Percentiles rank a stretch among this genome's conserved stretches.
Evolutionary conservation across 2,113 vertebrate species (phyloP).

Genomic region (Bucco capensis): DNA sequence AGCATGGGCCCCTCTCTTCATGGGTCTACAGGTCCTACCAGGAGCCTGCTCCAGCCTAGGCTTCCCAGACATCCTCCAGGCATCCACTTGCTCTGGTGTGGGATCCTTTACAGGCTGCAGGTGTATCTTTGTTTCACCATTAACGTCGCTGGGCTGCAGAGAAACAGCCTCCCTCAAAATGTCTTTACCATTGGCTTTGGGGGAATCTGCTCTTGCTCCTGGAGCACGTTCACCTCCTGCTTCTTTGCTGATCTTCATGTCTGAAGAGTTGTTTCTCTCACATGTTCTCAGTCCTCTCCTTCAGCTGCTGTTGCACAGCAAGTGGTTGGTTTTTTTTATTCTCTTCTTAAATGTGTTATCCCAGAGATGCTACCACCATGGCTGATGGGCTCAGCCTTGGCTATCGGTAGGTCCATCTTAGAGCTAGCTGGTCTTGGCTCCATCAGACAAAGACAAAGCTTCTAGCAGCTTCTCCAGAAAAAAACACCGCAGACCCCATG

Average conservation of each 20-base stretch:
- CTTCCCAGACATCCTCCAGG: accelerated
- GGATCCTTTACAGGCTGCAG: neutral
- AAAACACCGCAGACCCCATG: neutral
- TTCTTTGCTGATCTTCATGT: neutral
- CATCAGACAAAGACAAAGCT: neutral
- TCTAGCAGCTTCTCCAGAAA: neutral
- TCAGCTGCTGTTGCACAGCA: neutral
- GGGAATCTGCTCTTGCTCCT: neutral
- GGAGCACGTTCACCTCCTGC: neutral
- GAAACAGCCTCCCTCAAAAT: neutral
- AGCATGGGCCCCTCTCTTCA: neutral
- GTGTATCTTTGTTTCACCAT: neutral
- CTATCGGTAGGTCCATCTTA: accelerated
- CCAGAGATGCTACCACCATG: accelerated
- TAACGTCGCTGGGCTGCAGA: neutral
- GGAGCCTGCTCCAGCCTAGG: accelerated
- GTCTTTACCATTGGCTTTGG: neutral
- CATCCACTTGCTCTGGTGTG: neutral
- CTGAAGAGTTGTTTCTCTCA: neutral
- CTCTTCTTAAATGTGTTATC: neutral
- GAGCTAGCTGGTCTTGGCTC: accelerated
- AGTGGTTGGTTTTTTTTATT: neutral
- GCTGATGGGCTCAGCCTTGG: accelerated
- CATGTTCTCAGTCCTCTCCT: neutral
- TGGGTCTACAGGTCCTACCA: too few species aligned